Conservation (phyloP, 2,113 vertebrate genomes). For the Rhagologus leucostigma region DNA sequence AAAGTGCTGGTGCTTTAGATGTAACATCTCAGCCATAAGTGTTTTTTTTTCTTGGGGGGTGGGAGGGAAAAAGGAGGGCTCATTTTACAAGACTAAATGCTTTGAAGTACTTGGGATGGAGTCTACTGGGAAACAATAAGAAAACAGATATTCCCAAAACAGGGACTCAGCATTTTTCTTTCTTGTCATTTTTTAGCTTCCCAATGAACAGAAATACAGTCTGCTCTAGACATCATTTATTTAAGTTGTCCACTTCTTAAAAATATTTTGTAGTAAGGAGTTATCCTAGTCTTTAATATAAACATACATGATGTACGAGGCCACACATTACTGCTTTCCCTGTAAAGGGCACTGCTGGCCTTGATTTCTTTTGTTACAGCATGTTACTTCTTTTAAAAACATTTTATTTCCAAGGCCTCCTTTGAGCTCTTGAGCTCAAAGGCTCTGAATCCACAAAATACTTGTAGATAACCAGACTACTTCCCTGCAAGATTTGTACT, state of each 20-base stretch:
- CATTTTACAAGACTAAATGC: not conserved
- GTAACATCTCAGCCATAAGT: not conserved
- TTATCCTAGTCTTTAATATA: conserved; percentile 30
- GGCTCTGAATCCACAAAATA: not conserved
- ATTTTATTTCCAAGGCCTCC: not conserved
- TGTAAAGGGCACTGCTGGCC: not conserved
- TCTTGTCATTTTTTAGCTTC: not conserved
- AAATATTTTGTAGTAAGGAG: conserved; percentile 46
- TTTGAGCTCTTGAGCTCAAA: not conserved
- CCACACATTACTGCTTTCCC: conserved; percentile 36
- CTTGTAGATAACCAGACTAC: not conserved
- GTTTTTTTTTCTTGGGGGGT: not conserved
- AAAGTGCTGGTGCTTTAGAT: not conserved
- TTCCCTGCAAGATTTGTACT: not conserved
- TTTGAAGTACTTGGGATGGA: not conserved
- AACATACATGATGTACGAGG: conserved; percentile 37
- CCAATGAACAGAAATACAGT: conserved; percentile 14
- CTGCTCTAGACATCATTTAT: conserved; percentile 35
- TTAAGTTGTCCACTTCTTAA: conserved; percentile 32
- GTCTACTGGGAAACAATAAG: not conserved
- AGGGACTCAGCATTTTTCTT: not conserved
- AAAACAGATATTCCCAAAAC: conserved; percentile 1
- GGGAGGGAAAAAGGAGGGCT: not conserved
- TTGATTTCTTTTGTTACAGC: conserved; percentile 12
- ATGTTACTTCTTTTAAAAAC: not conserved